Evolutionary conservation across 1,140 invertebrate species (phyloP), one percentile per base, ranked within the genome.

Genomic region (Macrocentrus cingulum): DNA sequence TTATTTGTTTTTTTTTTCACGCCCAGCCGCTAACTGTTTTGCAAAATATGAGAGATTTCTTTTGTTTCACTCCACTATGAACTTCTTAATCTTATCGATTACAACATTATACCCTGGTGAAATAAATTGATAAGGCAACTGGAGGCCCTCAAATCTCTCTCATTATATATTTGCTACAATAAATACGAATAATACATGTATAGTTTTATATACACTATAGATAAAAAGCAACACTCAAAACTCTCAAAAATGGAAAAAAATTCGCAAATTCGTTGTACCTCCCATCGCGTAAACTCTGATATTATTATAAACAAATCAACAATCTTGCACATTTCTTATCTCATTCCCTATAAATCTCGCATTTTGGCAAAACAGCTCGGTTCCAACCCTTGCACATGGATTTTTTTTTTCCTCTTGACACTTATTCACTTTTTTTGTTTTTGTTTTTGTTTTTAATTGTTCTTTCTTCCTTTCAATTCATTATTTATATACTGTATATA

Each of bases 31-130:
- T 39, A 59, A 50, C 59, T 57, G 66, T 64, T 68, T 61, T 63
- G 64, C 59, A 64, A 68, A 68, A 66, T 64, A 63, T 64, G 64
- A 64, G 64, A 66, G 41, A 45, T 6, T 8, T 34, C 34, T 11
- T 22, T 16, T 7, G n/a, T n/a, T 36, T 48, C 42, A 36, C 18
- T 41, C 25, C n/a, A 13, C 5, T 22, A 19, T 20, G 13, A 36
- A 11, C 23, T 29, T 2, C 29, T 15, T 48, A 48, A 16, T 51
- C 19, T 29, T 29, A 29, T 20, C 16, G 8, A 52, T 52, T 42
- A 52, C 19, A 52, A 37, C 19, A 39, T 42, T 23, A 52, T 58
- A 58, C 56, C 56, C 48, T 58, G 56, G 46, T 51, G 16, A 58
- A 58, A 44, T 18, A 42, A 58, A 29, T 13, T 51, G 15, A 41